Conservation (phyloP, 2,888 invertebrate species). For the Homarus gammarus region DNA sequence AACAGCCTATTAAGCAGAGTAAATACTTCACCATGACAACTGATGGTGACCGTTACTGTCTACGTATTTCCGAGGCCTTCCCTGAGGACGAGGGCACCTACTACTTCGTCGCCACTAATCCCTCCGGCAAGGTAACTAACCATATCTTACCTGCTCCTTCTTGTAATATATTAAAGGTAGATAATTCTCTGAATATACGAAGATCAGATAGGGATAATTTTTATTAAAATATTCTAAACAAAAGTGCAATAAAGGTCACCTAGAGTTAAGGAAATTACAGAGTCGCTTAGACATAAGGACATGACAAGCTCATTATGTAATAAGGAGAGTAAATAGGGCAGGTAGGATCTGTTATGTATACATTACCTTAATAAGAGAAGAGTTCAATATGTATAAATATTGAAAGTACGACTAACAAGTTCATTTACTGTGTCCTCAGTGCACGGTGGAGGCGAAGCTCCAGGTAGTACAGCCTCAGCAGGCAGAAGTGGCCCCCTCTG, state of each 20-base stretch:
- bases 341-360: too few relatives aligned
- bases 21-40: constrained; percentile 98
- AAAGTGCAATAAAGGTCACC: too few relatives aligned
- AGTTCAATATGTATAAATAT: not conserved
- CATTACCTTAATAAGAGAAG: too few relatives aligned
- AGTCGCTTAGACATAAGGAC: too few relatives aligned
- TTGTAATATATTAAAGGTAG: not conserved
- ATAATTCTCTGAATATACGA: not conserved
- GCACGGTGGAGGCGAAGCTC: constrained; percentile 67
- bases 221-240: not conserved
- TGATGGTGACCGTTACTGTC: constrained; percentile 90
- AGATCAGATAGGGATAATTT: not conserved
- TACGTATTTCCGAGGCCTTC: constrained; percentile 96
- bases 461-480: constrained; percentile 83
- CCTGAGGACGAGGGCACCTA: constrained; percentile 99
- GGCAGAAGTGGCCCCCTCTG: constrained; percentile 87
- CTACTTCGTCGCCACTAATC: constrained; percentile 92
- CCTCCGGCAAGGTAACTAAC: constrained; percentile 85
- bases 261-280: too few relatives aligned
- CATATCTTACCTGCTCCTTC: not conserved
- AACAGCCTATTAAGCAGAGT: constrained; percentile 95
- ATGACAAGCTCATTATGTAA: too few relatives aligned
- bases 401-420: not conserved
- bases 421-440: constrained; percentile 32
- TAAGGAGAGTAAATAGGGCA: too few relatives aligned